phyloP scores from a whole-genome alignment of 2,888 invertebrate species.

The Xylocampa areola region DNA sequence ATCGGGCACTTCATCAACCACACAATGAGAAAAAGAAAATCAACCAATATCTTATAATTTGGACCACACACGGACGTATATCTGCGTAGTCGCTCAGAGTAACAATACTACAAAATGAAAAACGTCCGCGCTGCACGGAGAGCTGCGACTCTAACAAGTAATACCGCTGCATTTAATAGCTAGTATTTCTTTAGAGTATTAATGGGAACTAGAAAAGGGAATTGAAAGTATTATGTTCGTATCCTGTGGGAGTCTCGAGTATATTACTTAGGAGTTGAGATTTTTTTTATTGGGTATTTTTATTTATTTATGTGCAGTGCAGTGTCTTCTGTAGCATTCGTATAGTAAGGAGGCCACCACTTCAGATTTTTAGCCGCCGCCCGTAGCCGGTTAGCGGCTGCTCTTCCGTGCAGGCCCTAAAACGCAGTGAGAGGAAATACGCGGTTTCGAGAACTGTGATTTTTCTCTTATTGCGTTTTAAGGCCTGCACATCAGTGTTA shows the following conservation, averaged over 20 bases:
- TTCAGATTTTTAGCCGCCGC: no score
- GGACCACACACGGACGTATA: slow-evolving; percentile 41
- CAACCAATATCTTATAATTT: slow-evolving; percentile 24
- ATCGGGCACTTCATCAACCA: no score
- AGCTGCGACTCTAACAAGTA: slow-evolving; percentile 34
- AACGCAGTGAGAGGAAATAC: no score
- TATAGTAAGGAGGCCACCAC: no score
- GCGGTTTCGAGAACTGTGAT: no score
- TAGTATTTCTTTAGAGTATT: slow-evolving; percentile 18
- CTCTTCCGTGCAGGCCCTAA: no score
- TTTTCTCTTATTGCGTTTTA: no score
- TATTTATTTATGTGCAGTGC: no score
- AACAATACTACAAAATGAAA: slow-evolving; percentile 66
- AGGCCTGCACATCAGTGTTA: no score
- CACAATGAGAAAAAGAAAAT: not conserved
- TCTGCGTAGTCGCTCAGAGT: slow-evolving; percentile 50
- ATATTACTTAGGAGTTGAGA: not conserved
- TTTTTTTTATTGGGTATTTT: no score
- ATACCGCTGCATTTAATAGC: slow-evolving; percentile 34
- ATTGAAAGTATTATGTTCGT: not conserved
- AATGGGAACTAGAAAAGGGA: not conserved
- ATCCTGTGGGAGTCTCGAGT: not conserved
- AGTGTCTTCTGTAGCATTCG: no score
- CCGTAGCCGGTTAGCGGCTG: no score
- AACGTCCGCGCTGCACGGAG: slow-evolving; percentile 47